These are phyloP conservation scores for Argyrosomus regius DNA, from an alignment of 2,797 vertebrate genomes.

Conservation along the genomic window DNA sequence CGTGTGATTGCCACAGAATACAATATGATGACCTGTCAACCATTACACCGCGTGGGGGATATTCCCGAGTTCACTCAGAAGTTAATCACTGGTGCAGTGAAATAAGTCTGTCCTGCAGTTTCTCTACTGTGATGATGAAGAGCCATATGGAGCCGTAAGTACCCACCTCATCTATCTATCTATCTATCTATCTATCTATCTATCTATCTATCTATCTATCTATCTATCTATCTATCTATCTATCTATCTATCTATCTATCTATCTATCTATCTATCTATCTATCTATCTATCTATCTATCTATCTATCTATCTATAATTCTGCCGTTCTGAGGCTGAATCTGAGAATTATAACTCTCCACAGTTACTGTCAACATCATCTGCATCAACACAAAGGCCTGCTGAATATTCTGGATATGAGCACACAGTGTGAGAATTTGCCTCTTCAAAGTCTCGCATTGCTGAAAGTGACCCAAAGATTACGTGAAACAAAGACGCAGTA, in stretches of 20 bases:
- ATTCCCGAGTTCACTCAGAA: conserved; percentile 60
- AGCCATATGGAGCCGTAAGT: conserved; percentile 16
- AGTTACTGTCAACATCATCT: conserved; percentile 12
- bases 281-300: conserved; percentile 15
- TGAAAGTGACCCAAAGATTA: conserved; percentile 73
- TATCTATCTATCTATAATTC: conserved; percentile 1
- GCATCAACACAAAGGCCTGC: conserved; percentile 31
- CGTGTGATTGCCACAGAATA: conserved; percentile 57
- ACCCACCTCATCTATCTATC: conserved; percentile 34
- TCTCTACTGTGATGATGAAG: conserved; percentile 19
- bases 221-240: conserved; percentile 15
- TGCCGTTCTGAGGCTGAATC: conserved; percentile 5
- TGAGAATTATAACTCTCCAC: neutral
- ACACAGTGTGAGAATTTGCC: conserved; percentile 32
- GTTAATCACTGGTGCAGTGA: conserved; percentile 66
- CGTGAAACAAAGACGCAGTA: conserved; percentile 73
- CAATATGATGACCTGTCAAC: conserved; percentile 68
- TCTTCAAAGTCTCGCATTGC: conserved; percentile 34
- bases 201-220: conserved; percentile 18
- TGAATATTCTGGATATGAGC: conserved; percentile 17
- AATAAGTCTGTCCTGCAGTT: conserved; percentile 44
- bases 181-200: conserved; percentile 14
- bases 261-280: conserved; percentile 7
- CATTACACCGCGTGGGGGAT: conserved; percentile 41
- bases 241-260: conserved; percentile 18